A percentile compares a stretch with the other conserved stretches of the same genome.
These are phyloP conservation scores for Antechinus stuartii DNA, from an alignment of 2,113 vertebrate genomes.

Conservation along the genomic window DNA sequence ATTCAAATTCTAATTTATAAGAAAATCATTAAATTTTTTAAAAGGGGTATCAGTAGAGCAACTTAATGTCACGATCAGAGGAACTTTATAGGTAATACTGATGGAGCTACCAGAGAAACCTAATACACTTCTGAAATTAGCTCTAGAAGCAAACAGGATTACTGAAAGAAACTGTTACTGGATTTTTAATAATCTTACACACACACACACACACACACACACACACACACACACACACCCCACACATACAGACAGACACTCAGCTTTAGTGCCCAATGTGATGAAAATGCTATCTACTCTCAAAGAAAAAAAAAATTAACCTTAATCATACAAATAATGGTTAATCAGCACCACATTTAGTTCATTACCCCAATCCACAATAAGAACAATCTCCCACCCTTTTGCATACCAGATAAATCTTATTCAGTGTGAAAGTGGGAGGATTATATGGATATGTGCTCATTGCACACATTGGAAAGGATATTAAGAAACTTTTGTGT, in stretches of 20 bases:
- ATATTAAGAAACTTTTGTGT: background rate
- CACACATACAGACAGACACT: slow-evolving; percentile 48
- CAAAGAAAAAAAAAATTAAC: slow-evolving; percentile 49
- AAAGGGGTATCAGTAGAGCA: slow-evolving; percentile 66
- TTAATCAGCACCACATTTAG: background rate
- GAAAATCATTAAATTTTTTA: slow-evolving; percentile 68
- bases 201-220: slow-evolving; percentile 23
- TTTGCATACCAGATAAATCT: background rate
- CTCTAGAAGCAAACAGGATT: slow-evolving; percentile 80
- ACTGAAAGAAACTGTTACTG: slow-evolving; percentile 70
- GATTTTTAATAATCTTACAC: slow-evolving; percentile 51
- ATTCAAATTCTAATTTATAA: slow-evolving; percentile 84
- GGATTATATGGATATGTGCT: too few relatives aligned
- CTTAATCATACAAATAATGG: slow-evolving; percentile 26
- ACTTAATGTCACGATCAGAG: slow-evolving; percentile 83
- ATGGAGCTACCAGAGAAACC: slow-evolving; percentile 80
- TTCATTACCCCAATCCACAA: slow-evolving; percentile 11
- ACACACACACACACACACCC: slow-evolving; percentile 42
- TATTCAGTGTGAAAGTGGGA: background rate
- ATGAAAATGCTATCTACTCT: slow-evolving; percentile 30
- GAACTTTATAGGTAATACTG: slow-evolving; percentile 83
- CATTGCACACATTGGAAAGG: background rate
- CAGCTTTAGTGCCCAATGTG: slow-evolving; percentile 43
- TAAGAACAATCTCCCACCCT: slow-evolving; percentile 25
- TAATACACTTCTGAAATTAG: slow-evolving; percentile 80